These are phyloP conservation scores for Aphelenchoides avenae DNA, from an alignment of 1,140 invertebrate species.

Conservation along the genomic window DNA sequence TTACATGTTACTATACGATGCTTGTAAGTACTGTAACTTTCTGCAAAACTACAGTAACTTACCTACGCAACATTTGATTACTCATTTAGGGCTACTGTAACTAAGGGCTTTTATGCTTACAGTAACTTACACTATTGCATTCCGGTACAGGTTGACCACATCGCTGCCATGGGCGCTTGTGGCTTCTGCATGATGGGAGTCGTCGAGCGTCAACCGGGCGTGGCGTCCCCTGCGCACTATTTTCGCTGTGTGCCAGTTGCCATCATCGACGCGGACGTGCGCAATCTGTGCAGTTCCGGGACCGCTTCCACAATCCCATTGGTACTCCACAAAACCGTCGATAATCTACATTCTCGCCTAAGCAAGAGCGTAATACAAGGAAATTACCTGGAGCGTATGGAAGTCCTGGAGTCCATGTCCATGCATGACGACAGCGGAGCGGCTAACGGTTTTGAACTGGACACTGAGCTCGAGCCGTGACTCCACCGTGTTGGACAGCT, in stretches of 20 bases:
- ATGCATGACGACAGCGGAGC: slow-evolving; percentile 79
- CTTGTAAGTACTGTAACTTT: too few relatives aligned
- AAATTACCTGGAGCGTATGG: slow-evolving; percentile 71
- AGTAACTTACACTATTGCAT: slow-evolving; percentile 75
- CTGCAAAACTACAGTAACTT: too few relatives aligned
- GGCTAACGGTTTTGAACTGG: slow-evolving; percentile 75
- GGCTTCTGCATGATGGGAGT: slow-evolving; percentile 68
- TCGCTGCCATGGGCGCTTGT: slow-evolving; percentile 76
- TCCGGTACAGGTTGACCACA: slow-evolving; percentile 77
- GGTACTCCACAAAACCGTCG: slow-evolving; percentile 74
- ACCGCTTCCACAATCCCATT: slow-evolving; percentile 84
- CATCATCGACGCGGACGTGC: slow-evolving; percentile 74
- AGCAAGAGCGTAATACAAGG: slow-evolving; percentile 16
- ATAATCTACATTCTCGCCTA: too few relatives aligned
- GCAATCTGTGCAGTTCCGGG: slow-evolving; percentile 76
- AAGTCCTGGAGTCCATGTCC: slow-evolving; percentile 80
- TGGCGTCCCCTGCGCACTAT: slow-evolving; percentile 71
- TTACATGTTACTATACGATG: too few relatives aligned
- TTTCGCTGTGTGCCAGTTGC: slow-evolving; percentile 80
- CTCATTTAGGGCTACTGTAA: too few relatives aligned
- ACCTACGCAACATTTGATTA: too few relatives aligned
- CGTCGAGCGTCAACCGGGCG: slow-evolving; percentile 75
- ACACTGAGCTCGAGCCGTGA: slow-evolving; percentile 74
- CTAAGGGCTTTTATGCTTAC: too few relatives aligned
- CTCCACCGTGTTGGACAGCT: slow-evolving; percentile 69